Evolutionary conservation across 2,888 invertebrate species (phyloP), one percentile per base, ranked within the genome.

Genomic region (Melipona bicolor): DNA sequence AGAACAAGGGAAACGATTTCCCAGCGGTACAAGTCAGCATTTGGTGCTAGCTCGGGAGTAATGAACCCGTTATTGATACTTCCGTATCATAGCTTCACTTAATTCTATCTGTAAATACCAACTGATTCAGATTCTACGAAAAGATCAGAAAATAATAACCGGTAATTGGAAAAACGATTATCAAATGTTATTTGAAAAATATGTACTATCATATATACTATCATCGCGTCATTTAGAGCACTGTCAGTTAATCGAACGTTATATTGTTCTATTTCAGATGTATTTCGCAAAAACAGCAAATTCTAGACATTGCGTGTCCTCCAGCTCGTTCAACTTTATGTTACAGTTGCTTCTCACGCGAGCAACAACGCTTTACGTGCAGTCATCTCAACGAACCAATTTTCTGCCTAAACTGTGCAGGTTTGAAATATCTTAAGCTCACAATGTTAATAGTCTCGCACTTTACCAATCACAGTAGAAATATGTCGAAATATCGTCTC

Each of bases 311-410:
- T 88, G 91, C 91, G 87, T 88, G 89, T 80, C 73, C 81, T 64
- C 56, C 43, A 59, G 76, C 86, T 88, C 87, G 90, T 90, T 90
- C 89, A 88, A 86, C 87, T 79, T 87, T 78, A 77, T 82, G 81
- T 89, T 90, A 90, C 84, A 83, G 79, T 74, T 74, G 77, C 74
- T 88, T 85, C 84, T 86, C 91, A 91, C 91, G 91, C 90, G 85
- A 91, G 59, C 81, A 61, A 59, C 62, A 85, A 67, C 68, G 70
- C 70, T 81, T 83, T 80, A 79, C 84, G 80, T 81, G 78, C 70
- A 65, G 62, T 69, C 70, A 80, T 83, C 62, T 62, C 65, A 84
- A 86, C 75, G 69, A 87, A 79, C 79, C 78, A 83, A 88, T 89
- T 89, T 81, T 77, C 84, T 61, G 65, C 61, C 77, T 52, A 68